Evolutionary conservation across 2,113 vertebrate species (phyloP).

Genomic region (Callocephalon fimbriatum): DNA sequence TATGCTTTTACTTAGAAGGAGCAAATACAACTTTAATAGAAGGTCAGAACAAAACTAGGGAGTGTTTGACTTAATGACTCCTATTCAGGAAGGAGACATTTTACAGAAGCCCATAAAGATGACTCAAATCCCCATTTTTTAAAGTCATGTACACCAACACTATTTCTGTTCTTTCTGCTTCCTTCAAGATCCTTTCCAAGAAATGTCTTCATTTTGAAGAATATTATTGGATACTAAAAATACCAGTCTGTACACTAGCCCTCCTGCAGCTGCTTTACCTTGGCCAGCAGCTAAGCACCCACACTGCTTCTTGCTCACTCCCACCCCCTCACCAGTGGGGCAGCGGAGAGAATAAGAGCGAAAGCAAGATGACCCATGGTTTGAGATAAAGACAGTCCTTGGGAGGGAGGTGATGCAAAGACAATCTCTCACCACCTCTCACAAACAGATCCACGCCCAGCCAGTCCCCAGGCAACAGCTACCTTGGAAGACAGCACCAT

Average conservation of each 20-base stretch:
- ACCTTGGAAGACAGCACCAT: neutral
- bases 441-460: neutral
- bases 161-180: neutral
- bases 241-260: neutral
- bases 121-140: neutral
- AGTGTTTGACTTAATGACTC: neutral
- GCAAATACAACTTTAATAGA: neutral
- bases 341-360: neutral
- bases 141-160: neutral
- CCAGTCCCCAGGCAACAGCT: neutral
- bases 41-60: neutral
- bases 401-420: neutral
- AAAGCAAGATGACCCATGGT: neutral
- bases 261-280: neutral
- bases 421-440: neutral
- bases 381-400: neutral
- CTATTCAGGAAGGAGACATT: neutral
- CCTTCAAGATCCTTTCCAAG: neutral
- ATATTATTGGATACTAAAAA: neutral
- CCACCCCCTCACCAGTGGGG: neutral
- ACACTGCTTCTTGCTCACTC: neutral
- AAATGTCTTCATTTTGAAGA: neutral
- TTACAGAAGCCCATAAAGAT: neutral
- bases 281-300: neutral
- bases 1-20: neutral